Conservation (phyloP, 2,888 invertebrate species). For the Platycheirus rosarum region DNA sequence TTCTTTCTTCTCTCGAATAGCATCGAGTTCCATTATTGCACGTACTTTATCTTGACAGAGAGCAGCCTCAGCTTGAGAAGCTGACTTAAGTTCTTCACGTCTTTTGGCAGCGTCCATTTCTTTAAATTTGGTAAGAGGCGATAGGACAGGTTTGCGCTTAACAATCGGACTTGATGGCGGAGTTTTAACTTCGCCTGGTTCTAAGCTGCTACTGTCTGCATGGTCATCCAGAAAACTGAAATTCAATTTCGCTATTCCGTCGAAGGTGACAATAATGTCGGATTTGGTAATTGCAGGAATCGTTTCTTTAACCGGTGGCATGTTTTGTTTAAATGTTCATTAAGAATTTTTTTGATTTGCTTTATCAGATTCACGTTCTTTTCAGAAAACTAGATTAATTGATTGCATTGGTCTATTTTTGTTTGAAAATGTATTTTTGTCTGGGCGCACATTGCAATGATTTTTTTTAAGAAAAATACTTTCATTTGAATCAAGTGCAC, state of each 20-base stretch:
- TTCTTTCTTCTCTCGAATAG: constrained; percentile 77
- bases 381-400: not conserved
- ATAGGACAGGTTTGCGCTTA: constrained; percentile 34
- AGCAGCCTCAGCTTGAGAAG: constrained; percentile 76
- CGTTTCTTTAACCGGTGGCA: constrained; percentile 41
- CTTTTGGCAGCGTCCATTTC: constrained; percentile 29
- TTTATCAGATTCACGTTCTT: not conserved
- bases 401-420: constrained; percentile 2
- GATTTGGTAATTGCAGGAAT: constrained; percentile 59
- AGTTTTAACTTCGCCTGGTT: constrained; percentile 81
- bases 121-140: constrained; percentile 26
- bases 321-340: constrained; percentile 36
- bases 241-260: constrained; percentile 76
- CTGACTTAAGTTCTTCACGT: constrained; percentile 73
- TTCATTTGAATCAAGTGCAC: not conserved
- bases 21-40: constrained; percentile 77
- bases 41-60: constrained; percentile 77
- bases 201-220: constrained; percentile 78
- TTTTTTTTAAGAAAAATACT: not conserved
- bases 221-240: constrained; percentile 76
- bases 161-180: constrained; percentile 76
- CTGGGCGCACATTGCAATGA: not conserved
- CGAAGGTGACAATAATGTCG: constrained; percentile 74
- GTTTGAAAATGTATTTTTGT: not conserved
- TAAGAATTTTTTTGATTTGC: constrained; percentile 17